A percentile compares a stretch with the other conserved stretches of the same genome.
These are phyloP conservation scores for Drosophila nannoptera DNA, from an alignment of 1,140 invertebrate species.

Conservation along the genomic window DNA sequence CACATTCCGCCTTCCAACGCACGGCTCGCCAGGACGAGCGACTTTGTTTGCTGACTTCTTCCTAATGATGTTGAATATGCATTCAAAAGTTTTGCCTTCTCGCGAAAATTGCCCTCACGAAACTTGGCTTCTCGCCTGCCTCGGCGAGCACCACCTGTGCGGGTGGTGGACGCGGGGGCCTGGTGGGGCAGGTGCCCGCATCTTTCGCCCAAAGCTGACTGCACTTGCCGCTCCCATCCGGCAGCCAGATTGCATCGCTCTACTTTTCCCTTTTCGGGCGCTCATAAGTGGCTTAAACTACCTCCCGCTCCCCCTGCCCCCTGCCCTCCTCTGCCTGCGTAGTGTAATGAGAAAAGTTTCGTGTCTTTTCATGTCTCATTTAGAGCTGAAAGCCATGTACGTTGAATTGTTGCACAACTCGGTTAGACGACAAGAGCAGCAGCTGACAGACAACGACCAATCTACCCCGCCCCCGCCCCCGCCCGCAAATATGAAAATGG, in stretches of 20 bases:
- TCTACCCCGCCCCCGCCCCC: too few relatives aligned
- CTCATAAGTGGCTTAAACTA: slow-evolving; percentile 44
- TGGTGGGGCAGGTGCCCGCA: slow-evolving; percentile 5
- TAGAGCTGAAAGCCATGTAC: slow-evolving; percentile 54
- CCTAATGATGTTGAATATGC: slow-evolving; percentile 77
- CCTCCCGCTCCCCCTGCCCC: slow-evolving; percentile 6
- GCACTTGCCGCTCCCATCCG: slow-evolving; percentile 12
- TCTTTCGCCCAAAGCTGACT: slow-evolving; percentile 14
- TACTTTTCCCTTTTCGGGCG: slow-evolving; percentile 37
- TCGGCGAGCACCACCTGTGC: slow-evolving; percentile 21
- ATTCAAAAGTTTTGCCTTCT: slow-evolving; percentile 65
- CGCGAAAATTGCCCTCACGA: slow-evolving; percentile 54
- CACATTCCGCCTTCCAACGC: background rate
- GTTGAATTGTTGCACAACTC: slow-evolving; percentile 41
- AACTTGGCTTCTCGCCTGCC: slow-evolving; percentile 55
- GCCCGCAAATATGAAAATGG: slow-evolving; percentile 4
- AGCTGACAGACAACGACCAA: background rate
- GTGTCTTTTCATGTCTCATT: slow-evolving; percentile 70
- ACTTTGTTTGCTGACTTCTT: slow-evolving; percentile 67
- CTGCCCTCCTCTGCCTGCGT: slow-evolving; percentile 6
- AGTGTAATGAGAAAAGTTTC: slow-evolving; percentile 70
- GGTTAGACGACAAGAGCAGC: slow-evolving; percentile 44
- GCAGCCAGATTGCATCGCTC: slow-evolving; percentile 10
- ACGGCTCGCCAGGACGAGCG: slow-evolving; percentile 41
- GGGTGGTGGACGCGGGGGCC: background rate